phyloP scores from a whole-genome alignment of 1,140 invertebrate genomes.

The Heliconius hewitsoni region DNA sequence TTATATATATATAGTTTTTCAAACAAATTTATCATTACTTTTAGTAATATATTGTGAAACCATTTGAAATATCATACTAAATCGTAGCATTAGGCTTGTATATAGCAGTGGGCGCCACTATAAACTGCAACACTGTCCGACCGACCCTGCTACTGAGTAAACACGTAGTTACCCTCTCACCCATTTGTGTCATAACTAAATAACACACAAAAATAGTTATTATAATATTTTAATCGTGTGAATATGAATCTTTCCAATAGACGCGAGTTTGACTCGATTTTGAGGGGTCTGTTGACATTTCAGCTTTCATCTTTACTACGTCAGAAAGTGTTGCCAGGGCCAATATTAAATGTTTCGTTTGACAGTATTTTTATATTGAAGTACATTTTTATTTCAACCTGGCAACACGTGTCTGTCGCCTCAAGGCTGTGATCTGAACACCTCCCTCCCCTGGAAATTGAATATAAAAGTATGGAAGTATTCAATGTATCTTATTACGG shows the following conservation, averaged over 20 bases:
- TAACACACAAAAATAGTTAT: neutral
- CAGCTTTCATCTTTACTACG: neutral
- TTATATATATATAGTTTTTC: neutral
- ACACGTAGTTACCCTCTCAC: constrained; percentile 17
- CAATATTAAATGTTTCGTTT: neutral
- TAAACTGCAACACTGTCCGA: constrained; percentile 21
- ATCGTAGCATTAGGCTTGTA: constrained; percentile 12
- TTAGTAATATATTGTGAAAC: neutral
- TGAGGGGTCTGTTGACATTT: neutral
- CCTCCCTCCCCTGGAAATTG: neutral
- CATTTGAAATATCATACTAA: neutral
- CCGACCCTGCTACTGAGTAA: neutral
- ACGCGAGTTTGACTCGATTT: constrained; percentile 14
- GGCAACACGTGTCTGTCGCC: constrained; percentile 1
- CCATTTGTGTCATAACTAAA: neutral
- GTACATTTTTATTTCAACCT: neutral
- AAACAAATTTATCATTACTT: neutral
- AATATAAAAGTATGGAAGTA: constrained; percentile 1
- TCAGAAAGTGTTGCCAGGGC: neutral
- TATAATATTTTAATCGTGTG: neutral
- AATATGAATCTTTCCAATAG: neutral
- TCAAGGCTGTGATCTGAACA: constrained; percentile 21
- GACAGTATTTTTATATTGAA: too few relatives aligned
- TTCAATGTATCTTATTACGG: constrained; percentile 12
- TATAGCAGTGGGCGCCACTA: constrained; percentile 19